Evolutionary conservation across 2,888 invertebrate species (phyloP).

Genomic region (Diabrotica balteata): DNA sequence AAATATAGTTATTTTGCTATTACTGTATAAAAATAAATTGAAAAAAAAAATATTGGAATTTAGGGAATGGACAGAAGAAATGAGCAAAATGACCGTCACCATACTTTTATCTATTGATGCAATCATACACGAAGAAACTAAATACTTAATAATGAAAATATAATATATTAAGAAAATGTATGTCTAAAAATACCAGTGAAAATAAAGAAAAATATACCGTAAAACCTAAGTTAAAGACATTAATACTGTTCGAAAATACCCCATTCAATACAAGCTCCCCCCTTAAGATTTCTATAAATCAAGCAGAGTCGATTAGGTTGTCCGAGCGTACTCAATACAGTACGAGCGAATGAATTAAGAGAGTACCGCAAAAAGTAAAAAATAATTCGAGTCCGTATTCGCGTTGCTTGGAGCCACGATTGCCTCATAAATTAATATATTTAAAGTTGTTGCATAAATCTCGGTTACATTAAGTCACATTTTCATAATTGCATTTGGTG

Average conservation of each 20-base stretch:
- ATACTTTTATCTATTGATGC: too few species aligned
- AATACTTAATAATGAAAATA: too few species aligned
- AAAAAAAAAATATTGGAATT: too few species aligned
- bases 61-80: too few species aligned
- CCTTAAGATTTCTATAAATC: slow-evolving; percentile 32
- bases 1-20: too few species aligned
- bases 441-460: slow-evolving; percentile 59
- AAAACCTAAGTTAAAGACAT: slow-evolving; percentile 25
- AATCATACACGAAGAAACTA: too few species aligned
- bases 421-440: slow-evolving; percentile 61
- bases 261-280: neutral
- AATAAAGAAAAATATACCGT: too few species aligned
- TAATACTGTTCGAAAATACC: neutral
- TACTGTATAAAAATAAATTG: too few species aligned
- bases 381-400: slow-evolving; percentile 44
- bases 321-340: slow-evolving; percentile 34
- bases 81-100: too few species aligned
- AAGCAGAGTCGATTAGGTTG: slow-evolving; percentile 40
- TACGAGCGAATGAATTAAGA: slow-evolving; percentile 23
- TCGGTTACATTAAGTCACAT: slow-evolving; percentile 60
- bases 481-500: slow-evolving; percentile 61
- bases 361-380: slow-evolving; percentile 38
- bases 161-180: too few species aligned
- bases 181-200: too few species aligned
- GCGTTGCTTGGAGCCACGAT: slow-evolving; percentile 53